Base-by-base conservation (phyloP, 1,140 invertebrate genomes). In the Pogonomyrmex californicus region DNA sequence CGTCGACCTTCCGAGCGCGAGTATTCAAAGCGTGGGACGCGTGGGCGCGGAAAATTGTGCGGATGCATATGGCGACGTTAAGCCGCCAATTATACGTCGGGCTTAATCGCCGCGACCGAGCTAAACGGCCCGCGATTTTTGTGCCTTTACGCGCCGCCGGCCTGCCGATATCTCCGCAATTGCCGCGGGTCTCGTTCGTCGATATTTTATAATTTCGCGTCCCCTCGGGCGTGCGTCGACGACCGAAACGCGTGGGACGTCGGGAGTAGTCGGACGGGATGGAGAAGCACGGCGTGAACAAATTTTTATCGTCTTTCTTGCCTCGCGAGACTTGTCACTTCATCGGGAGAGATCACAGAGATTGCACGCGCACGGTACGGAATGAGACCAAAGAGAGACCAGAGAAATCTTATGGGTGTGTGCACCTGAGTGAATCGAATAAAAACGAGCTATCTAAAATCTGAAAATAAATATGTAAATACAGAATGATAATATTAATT, bases 191-290 rank as follows among this genome's bases (percentile, higher is more conserved):
- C 54, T 49, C 62, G 62, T 56, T 77, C 44, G 82, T 51, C 79
- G 58, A 88, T 92, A 93, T 92, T 92, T 92, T 73, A 92, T 86
- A 85, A 93, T 92, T 91, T 88, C 58, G 63, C 36, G n/a, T 62
- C 81, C 86, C 58, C 63, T 71, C 63, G 54, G 12, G 77, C 33
- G 49, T 47, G 9, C 77, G 65, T 73, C 66, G 51, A 49, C 54
- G 56, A 38, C 23, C 79, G 38, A 56, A 41, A 47, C 33, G 66
- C 68, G 79, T 60, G 66, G 66, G 51, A 49, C 30, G 66, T 23
- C 47, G 17, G 23, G 66, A 82, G 79, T 60, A 73, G 68, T 73
- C 66, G 30, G n/a, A 58, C 66, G 47, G 44, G 47, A 83, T 66
- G 54, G 41, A 83, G 44, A 38, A 73, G 23, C 12, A 14, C 54